Conservation (phyloP, 35 echinoderm and acorn worm genomes). For the Lytechinus pictus region DNA sequence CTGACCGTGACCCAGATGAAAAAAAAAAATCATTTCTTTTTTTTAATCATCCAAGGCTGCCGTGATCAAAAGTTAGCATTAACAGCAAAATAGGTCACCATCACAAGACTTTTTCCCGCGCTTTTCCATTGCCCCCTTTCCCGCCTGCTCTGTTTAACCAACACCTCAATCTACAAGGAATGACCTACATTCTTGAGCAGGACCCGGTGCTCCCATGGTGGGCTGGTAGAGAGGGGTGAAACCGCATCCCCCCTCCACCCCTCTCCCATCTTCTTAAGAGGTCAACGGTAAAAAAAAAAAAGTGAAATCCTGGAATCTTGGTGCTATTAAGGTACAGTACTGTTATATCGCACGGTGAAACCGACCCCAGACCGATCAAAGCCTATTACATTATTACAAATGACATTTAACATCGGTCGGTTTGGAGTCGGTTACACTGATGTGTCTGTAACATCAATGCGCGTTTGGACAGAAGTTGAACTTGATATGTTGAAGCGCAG, state of each 20-base stretch:
- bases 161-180: neutral
- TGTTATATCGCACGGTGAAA: neutral
- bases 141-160: neutral
- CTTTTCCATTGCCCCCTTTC: neutral
- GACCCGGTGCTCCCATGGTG: neutral
- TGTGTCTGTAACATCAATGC: no score
- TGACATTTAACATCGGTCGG: no score
- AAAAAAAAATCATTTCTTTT: neutral
- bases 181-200: neutral
- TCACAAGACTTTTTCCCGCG: neutral
- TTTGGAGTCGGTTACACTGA: no score
- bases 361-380: no score
- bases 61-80: neutral
- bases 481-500: no score
- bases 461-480: no score
- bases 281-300: neutral
- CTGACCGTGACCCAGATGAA: neutral
- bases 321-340: neutral
- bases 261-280: no score
- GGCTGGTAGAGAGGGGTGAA: neutral
- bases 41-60: neutral
- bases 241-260: neutral
- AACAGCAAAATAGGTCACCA: neutral
- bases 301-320: neutral
- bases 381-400: no score